Base-by-base conservation (phyloP, 2,888 invertebrate species). In the Yponomeuta plumbellus region DNA sequence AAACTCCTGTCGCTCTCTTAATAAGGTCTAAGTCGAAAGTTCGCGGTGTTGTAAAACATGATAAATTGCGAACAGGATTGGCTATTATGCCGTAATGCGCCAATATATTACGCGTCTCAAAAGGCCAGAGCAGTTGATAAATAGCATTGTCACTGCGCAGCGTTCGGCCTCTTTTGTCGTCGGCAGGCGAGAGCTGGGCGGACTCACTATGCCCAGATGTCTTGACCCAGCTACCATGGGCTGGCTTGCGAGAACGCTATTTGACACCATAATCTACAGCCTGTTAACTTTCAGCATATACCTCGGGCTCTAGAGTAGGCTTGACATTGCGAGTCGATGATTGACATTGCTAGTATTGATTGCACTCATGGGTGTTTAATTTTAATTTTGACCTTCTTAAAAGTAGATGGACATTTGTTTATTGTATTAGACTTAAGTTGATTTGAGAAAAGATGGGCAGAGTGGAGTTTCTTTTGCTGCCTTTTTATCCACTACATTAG, bases 21-120 rank as follows among this genome's bases (percentile, higher is more conserved):
- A 52, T 52, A 52, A 17, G 44, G 44, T 52, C 13, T 59, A 21
- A n/a, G 39, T 20, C 39, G n/a, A 21, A 63, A 40, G 2, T 64
- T 56, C 8, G 56, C 26, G 74, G 66, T 61, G 56, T 72, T 75
- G 73, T 81, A 83, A 84, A 85, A 83, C 83, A 81, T 87, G 88
- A 87, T 83, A 83, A 84, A 88, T 81, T 85, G 80, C 76, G 76
- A 73, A 76, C 79, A 78, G 80, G 83, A 80, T 80, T 81, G 84
- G 83, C 88, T 86, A 86, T 88, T 88, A 85, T 87, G 77, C 80
- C 81, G 80, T 88, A 88, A 88, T 88, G 86, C 83, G 79, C 84
- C 83, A 83, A 88, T 88, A 88, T 85, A 88, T 88, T 85, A 87
- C 85, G 76, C 77, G 81, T 80, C 80, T 80, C 79, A 79, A 82